Percentiles rank a stretch among this genome's conserved stretches.
phyloP scores from a whole-genome alignment of 2,888 invertebrate species.

The Cylindroiulus punctatus region DNA sequence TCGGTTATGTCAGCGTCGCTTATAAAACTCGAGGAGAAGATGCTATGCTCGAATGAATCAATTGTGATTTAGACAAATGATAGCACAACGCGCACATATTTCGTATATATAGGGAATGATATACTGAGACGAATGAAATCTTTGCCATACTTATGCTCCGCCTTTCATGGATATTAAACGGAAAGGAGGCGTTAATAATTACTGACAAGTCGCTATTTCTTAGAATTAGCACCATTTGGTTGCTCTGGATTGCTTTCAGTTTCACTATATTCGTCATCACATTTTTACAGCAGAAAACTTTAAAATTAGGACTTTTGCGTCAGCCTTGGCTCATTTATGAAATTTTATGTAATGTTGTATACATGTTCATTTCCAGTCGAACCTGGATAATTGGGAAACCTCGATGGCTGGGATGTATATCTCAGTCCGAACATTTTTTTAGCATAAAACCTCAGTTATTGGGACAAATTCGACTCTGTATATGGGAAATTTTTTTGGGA shows the following conservation, averaged over 20 bases:
- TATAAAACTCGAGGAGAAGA: background rate
- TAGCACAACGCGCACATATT: background rate
- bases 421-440: no score
- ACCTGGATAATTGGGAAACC: no score
- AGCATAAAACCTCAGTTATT: no score
- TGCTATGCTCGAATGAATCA: background rate
- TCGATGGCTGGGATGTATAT: no score
- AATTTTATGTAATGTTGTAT: no score
- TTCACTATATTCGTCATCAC: background rate
- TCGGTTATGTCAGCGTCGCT: background rate
- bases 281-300: background rate
- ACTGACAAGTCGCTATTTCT: background rate
- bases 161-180: background rate
- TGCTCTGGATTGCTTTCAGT: background rate
- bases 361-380: no score
- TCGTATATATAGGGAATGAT: background rate
- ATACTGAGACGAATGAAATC: background rate
- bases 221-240: background rate
- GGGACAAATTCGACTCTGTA: no score
- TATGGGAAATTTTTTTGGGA: no score
- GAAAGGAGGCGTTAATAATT: background rate
- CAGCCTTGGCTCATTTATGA: conserved; percentile 1
- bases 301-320: no score
- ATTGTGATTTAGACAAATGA: background rate
- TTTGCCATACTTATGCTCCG: background rate